Conservation (phyloP, 2,797 vertebrate genomes). For the Lemur catta region DNA sequence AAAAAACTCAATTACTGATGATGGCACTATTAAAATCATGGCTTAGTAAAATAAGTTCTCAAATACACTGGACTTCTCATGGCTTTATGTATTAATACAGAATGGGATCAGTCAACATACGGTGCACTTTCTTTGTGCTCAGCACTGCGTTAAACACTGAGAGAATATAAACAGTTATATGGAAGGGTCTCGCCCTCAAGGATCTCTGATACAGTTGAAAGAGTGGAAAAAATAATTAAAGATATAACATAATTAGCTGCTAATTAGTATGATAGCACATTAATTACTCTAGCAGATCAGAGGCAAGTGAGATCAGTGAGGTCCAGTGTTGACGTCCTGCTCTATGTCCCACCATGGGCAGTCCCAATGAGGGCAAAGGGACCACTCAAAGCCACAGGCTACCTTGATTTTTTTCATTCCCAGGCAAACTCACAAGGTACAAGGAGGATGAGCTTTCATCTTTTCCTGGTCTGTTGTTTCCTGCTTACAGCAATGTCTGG, state of each 20-base stretch:
- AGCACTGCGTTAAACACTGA: background rate
- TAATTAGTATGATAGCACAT: conserved; percentile 39
- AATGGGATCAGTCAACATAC: background rate
- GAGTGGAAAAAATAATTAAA: conserved; percentile 37
- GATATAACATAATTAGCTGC: conserved; percentile 53
- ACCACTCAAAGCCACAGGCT: background rate
- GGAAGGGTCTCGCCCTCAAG: conserved; percentile 4
- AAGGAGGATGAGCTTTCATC: background rate
- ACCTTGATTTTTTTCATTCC: background rate
- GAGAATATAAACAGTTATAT: background rate
- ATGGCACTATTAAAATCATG: conserved; percentile 53
- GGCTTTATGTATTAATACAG: conserved; percentile 14
- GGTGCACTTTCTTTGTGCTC: background rate
- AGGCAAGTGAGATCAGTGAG: background rate
- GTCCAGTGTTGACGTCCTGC: background rate
- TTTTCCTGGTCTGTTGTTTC: background rate
- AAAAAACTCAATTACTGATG: conserved; percentile 55
- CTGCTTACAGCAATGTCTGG: background rate
- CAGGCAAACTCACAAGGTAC: background rate
- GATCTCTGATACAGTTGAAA: conserved; percentile 41
- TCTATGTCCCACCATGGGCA: background rate
- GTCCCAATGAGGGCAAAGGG: background rate
- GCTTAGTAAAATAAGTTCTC: conserved; percentile 6
- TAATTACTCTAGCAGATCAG: conserved; percentile 34
- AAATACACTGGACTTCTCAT: background rate